Conservation (phyloP, 2,797 vertebrate species). For the Gila robusta region DNA sequence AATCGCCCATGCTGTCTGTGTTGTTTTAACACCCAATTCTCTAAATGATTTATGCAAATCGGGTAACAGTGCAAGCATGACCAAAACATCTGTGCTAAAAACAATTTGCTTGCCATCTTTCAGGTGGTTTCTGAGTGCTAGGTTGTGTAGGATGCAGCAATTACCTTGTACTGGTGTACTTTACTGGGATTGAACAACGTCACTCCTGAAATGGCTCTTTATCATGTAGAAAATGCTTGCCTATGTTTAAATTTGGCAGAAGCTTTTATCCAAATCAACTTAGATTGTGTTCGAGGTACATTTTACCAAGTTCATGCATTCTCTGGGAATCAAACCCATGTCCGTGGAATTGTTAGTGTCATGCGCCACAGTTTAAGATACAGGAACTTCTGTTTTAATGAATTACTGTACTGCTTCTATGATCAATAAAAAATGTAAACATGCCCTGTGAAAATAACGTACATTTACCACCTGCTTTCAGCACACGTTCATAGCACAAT, state of each 20-base stretch:
- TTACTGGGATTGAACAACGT: background rate
- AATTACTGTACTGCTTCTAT: too few relatives aligned
- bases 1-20: background rate
- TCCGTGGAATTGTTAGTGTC: background rate
- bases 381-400: background rate
- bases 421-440: background rate
- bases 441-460: background rate
- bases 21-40: background rate
- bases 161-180: background rate
- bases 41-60: conserved; percentile 32
- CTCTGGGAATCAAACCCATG: background rate
- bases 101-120: background rate
- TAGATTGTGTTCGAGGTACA: background rate
- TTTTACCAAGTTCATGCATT: background rate
- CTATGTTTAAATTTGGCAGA: background rate
- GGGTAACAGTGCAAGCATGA: background rate
- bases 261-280: background rate
- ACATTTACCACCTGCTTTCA: background rate
- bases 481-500: background rate
- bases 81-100: conserved; percentile 9
- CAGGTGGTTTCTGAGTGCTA: background rate
- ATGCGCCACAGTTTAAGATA: background rate
- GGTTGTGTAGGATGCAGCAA: background rate
- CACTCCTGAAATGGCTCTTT: background rate
- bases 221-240: background rate